Evolutionary conservation across 2,888 invertebrate genomes (phyloP).

Genomic region (Bruchidius siliquastri): DNA sequence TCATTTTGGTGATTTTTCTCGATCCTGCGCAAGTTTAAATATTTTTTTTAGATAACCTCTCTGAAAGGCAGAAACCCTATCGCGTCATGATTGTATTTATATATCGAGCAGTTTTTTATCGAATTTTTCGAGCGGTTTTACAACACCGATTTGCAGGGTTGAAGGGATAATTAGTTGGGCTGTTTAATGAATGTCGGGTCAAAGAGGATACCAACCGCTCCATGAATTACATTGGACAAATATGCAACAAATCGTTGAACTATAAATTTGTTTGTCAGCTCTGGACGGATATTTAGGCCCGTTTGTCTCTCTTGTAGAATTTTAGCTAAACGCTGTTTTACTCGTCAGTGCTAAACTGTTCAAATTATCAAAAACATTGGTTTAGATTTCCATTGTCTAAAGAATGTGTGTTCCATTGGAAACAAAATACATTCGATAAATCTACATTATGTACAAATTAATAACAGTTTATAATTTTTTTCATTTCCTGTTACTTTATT

Average conservation of each 20-base stretch:
- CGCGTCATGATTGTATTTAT: too few relatives aligned
- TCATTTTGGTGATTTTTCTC: too few relatives aligned
- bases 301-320: background rate
- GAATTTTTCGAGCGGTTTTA: background rate
- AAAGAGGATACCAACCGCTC: background rate
- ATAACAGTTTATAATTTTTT: too few relatives aligned
- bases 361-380: too few relatives aligned
- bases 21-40: too few relatives aligned
- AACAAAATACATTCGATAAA: too few relatives aligned
- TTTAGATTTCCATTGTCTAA: too few relatives aligned
- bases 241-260: background rate
- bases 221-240: background rate
- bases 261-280: background rate
- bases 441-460: too few relatives aligned
- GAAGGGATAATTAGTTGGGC: background rate
- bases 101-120: background rate
- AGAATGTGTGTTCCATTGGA: too few relatives aligned
- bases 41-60: too few relatives aligned
- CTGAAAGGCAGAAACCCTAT: too few relatives aligned
- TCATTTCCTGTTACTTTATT: too few relatives aligned
- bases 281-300: background rate
- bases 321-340: background rate
- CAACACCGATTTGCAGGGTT: background rate
- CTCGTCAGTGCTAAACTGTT: background rate
- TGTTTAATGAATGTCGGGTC: background rate